These are phyloP conservation scores for Silvanus unidentatus DNA, from an alignment of 2,888 invertebrate species.

Conservation along the genomic window DNA sequence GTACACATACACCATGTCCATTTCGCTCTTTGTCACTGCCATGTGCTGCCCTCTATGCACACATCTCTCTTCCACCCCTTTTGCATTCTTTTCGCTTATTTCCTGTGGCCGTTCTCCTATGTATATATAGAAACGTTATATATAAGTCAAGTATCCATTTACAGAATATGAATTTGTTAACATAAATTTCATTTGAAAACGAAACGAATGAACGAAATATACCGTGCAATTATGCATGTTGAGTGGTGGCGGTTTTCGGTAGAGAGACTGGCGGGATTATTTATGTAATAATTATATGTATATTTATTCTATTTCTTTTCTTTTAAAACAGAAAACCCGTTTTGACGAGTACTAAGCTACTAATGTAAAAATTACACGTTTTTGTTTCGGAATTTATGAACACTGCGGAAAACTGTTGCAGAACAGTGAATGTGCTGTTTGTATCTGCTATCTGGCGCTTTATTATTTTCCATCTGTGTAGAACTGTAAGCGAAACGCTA, in stretches of 20 bases:
- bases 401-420: not conserved
- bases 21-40: too few relatives aligned
- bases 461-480: too few relatives aligned
- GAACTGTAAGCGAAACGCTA: too few relatives aligned
- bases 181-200: conserved; percentile 17
- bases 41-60: too few relatives aligned
- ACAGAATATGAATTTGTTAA: conserved; percentile 20
- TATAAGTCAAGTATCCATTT: conserved; percentile 20
- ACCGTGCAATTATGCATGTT: conserved; percentile 8
- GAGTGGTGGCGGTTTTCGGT: not conserved
- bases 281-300: not conserved
- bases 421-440: not conserved
- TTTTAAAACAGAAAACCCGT: not conserved
- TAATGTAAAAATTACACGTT: too few relatives aligned
- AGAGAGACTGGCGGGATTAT: not conserved
- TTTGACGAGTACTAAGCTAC: not conserved
- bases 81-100: conserved; percentile 21
- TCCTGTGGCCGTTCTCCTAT: conserved; percentile 3
- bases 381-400: not conserved
- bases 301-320: conserved; percentile 1
- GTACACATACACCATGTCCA: not conserved
- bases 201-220: conserved; percentile 1
- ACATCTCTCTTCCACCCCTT: conserved; percentile 5
- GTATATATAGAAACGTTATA: not conserved
- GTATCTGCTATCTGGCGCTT: too few relatives aligned